Percentiles rank a stretch among this genome's conserved stretches.
These are phyloP conservation scores for Aurelia sp. DNA, from an alignment of 30 jellyfish, hydroid and myxozoan species.

Conservation along the genomic window DNA sequence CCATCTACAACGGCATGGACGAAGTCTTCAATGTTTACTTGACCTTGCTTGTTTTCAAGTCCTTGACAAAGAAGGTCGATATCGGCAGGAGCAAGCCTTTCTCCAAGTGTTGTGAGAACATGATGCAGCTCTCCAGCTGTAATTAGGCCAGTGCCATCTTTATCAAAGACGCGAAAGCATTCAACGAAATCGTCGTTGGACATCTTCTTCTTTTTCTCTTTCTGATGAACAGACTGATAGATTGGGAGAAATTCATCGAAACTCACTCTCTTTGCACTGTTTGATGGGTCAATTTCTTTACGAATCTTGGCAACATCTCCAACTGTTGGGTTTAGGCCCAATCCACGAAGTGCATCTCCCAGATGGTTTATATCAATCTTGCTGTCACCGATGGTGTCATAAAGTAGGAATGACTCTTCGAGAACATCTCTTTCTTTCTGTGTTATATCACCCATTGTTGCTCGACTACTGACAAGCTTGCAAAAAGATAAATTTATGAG, in stretches of 20 bases:
- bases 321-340: slow-evolving; percentile 97
- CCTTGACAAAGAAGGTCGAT: slow-evolving; percentile 91
- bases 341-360: slow-evolving; percentile 97
- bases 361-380: slow-evolving; percentile 81
- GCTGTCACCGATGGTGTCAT: slow-evolving; percentile 96
- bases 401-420: slow-evolving; percentile 89
- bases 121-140: slow-evolving; percentile 98
- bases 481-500: too few relatives aligned
- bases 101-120: slow-evolving; percentile 95
- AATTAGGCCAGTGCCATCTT: slow-evolving; percentile 92
- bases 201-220: slow-evolving; percentile 75
- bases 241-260: slow-evolving; percentile 94
- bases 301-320: slow-evolving; percentile 86
- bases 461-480: neutral
- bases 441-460: slow-evolving; percentile 82
- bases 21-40: slow-evolving; percentile 88
- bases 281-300: slow-evolving; percentile 85
- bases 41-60: slow-evolving; percentile 96
- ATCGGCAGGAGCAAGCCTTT: slow-evolving; percentile 90
- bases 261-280: slow-evolving; percentile 81
- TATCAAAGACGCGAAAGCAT: slow-evolving; percentile 97
- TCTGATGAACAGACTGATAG: slow-evolving; percentile 81
- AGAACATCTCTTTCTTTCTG: slow-evolving; percentile 88
- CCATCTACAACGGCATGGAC: slow-evolving; percentile 96
- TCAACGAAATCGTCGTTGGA: slow-evolving; percentile 86